Evolutionary conservation across 2,797 vertebrate genomes (phyloP).

Genomic region (Falco columbarius): DNA sequence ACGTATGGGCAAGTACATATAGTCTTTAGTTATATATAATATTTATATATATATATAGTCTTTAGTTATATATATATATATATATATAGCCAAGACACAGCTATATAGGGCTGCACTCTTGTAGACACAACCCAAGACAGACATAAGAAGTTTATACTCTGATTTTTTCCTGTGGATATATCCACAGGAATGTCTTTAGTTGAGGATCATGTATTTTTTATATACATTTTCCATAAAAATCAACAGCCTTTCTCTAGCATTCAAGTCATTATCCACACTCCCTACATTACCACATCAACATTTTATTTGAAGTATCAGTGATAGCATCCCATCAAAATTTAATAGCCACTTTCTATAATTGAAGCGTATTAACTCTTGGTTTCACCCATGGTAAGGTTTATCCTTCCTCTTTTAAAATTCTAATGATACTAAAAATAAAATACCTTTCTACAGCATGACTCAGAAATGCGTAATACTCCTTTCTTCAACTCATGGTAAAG

Average conservation of each 20-base stretch:
- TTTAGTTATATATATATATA: not conserved
- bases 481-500: constrained; percentile 12
- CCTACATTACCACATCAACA: not conserved
- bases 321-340: constrained; percentile 38
- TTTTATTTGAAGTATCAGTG: constrained; percentile 36
- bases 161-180: not conserved
- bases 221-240: constrained; percentile 1
- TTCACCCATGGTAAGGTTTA: constrained; percentile 25
- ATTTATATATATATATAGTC: not conserved
- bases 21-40: not conserved
- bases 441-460: constrained; percentile 20
- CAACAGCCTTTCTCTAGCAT: not conserved
- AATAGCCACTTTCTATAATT: constrained; percentile 12
- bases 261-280: not conserved
- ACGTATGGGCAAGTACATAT: not conserved
- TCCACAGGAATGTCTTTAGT: not conserved
- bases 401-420: constrained; percentile 47
- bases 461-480: constrained; percentile 38
- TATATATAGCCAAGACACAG: not conserved
- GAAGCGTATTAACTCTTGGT: constrained; percentile 5
- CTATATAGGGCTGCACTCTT: not conserved
- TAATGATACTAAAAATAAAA: constrained; percentile 62
- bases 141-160: not conserved
- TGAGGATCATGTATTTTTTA: not conserved
- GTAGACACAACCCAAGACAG: not conserved